Conservation (phyloP, 2,888 invertebrate species). For the Acleris laterana region DNA sequence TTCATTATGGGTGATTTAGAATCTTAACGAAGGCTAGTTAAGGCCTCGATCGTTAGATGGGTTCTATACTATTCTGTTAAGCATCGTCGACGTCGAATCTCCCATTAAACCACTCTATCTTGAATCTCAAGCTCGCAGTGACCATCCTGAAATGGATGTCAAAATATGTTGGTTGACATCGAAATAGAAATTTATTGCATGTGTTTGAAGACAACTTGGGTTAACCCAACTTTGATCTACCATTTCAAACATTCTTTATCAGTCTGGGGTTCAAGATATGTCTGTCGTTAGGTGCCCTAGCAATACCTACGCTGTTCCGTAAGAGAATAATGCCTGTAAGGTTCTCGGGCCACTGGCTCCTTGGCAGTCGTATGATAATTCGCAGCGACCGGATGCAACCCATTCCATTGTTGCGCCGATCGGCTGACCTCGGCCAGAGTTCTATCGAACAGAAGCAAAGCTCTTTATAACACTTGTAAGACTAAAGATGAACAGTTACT, state of each 20-base stretch:
- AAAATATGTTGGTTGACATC: no score
- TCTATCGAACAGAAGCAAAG: constrained; percentile 48
- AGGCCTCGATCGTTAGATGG: no score
- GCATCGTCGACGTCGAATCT: no score
- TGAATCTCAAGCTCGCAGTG: no score
- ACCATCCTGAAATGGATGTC: no score
- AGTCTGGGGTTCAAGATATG: no score
- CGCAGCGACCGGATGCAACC: constrained; percentile 75
- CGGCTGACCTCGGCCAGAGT: constrained; percentile 74
- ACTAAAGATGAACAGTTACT: background rate
- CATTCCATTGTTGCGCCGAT: constrained; percentile 80
- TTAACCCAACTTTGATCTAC: no score
- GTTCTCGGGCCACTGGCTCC: constrained; percentile 55
- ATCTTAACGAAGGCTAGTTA: constrained; percentile 21
- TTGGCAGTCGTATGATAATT: constrained; percentile 79
- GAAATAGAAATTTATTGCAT: no score
- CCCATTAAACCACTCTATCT: no score
- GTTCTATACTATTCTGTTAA: no score
- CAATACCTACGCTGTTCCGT: constrained; percentile 37
- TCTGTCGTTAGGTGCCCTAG: background rate
- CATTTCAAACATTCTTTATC: no score
- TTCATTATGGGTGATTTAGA: constrained; percentile 28
- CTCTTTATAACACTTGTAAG: constrained; percentile 39
- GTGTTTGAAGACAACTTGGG: no score
- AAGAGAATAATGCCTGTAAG: constrained; percentile 42